These are phyloP conservation scores for Eupelmus urozonus DNA, from an alignment of 2,888 invertebrate species.

Conservation along the genomic window DNA sequence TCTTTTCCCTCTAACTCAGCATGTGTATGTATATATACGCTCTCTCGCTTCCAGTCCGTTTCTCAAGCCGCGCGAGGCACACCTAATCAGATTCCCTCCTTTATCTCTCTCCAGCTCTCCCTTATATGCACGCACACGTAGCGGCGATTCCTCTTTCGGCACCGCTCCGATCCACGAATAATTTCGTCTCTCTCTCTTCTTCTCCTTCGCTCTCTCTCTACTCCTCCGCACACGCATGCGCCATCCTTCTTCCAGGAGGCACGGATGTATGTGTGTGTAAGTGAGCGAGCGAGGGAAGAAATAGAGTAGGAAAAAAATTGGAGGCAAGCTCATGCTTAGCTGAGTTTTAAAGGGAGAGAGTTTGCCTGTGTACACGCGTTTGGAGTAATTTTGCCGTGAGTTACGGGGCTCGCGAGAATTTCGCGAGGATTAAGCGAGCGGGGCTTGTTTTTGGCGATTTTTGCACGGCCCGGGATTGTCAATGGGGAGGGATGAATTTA, in stretches of 20 bases:
- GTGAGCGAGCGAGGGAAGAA: background rate
- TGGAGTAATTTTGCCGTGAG: background rate
- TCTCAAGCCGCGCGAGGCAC: background rate
- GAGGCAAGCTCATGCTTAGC: background rate
- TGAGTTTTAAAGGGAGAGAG: background rate
- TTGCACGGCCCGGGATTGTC: too few relatives aligned
- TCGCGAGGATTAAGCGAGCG: too few relatives aligned
- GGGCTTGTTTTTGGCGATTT: too few relatives aligned
- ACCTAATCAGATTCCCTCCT: constrained; percentile 33
- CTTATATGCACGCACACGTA: constrained; percentile 39
- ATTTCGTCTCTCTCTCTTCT: too few relatives aligned
- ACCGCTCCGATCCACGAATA: background rate
- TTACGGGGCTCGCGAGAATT: too few relatives aligned
- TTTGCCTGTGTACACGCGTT: background rate
- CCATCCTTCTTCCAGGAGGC: constrained; percentile 1
- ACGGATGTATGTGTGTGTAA: background rate
- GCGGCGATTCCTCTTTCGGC: constrained; percentile 25
- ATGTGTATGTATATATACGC: too few relatives aligned
- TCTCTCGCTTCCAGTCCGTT: background rate
- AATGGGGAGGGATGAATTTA: too few relatives aligned
- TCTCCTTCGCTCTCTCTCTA: too few relatives aligned
- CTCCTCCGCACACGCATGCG: constrained; percentile 16
- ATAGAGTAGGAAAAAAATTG: background rate
- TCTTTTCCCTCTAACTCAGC: too few relatives aligned
- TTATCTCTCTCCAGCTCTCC: background rate